Percentiles rank a stretch among this genome's conserved stretches.
Conservation (phyloP, 1,140 invertebrate genomes). For the silkworm (Bombyx mori) region ASM3026992v2 NC_085124.1:5965501-5966000, state of each 20-base stretch:
- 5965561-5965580: constrained; percentile 15
- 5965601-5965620: constrained; percentile 75
- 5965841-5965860: too few relatives aligned
- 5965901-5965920: not conserved
- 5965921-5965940: not conserved
- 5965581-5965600: constrained; percentile 38
- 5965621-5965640: constrained; percentile 59
- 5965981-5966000: not conserved
- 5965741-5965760: too few relatives aligned
- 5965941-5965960: not conserved
- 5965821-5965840: too few relatives aligned
- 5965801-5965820: too few relatives aligned
- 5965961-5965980: too few relatives aligned
- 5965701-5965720: too few relatives aligned
- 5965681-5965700: too few relatives aligned
- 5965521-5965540: constrained; percentile 21
- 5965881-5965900: too few relatives aligned
- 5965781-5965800: too few relatives aligned
- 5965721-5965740: too few relatives aligned
- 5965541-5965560: constrained; percentile 26
- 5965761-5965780: too few relatives aligned
- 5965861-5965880: too few relatives aligned
- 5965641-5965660: constrained; percentile 56
- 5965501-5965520: not conserved
- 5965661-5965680: constrained; percentile 12